These are phyloP conservation scores for Stenolophus ochropezus DNA, from an alignment of 2,888 invertebrate species.

Conservation along the genomic window DNA sequence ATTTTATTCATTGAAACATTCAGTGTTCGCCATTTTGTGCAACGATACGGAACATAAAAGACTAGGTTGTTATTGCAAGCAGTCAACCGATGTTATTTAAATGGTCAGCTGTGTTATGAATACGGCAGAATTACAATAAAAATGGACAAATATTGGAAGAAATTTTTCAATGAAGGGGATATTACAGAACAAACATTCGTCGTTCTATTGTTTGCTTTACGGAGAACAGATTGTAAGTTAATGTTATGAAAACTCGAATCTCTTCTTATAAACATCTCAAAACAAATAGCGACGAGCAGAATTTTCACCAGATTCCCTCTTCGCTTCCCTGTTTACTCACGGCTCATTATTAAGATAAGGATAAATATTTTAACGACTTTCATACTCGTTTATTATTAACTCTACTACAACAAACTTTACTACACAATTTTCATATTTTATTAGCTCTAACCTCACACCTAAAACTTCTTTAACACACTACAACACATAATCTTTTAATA, in stretches of 20 bases:
- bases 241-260: constrained; percentile 52
- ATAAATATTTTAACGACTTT: constrained; percentile 34
- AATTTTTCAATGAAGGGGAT: constrained; percentile 39
- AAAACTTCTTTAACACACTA: no score
- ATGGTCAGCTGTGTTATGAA: constrained; percentile 20
- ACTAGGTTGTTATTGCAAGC: constrained; percentile 33
- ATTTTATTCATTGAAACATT: constrained; percentile 33
- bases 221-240: constrained; percentile 47
- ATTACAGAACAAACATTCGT: constrained; percentile 37
- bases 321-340: neutral
- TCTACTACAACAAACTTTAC: constrained; percentile 4
- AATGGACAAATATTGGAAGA: constrained; percentile 51
- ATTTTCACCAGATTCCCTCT: neutral
- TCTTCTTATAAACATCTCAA: constrained; percentile 36
- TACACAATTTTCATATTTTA: neutral
- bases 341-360: constrained; percentile 20
- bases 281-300: constrained; percentile 27
- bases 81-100: constrained; percentile 39
- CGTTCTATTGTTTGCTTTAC: constrained; percentile 35
- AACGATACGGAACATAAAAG: constrained; percentile 5
- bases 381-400: constrained; percentile 23
- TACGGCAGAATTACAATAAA: constrained; percentile 44
- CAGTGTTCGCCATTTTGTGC: constrained; percentile 31
- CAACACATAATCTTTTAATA: no score
- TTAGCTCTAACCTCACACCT: no score